These are phyloP conservation scores for Terrapene triunguis DNA, from an alignment of 2,113 vertebrate genomes.

Conservation along the genomic window DNA sequence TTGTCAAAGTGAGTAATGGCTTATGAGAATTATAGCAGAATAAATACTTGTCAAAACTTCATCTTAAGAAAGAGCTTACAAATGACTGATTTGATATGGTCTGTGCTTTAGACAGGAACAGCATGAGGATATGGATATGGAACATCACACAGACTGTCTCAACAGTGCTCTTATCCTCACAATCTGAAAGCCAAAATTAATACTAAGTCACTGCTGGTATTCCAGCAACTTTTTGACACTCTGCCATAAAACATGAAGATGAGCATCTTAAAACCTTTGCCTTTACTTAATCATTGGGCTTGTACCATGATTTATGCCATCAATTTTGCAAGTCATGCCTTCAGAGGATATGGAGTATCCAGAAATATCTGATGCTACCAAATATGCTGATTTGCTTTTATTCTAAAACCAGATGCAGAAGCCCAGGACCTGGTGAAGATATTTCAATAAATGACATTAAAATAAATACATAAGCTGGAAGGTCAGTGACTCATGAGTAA, in stretches of 20 bases:
- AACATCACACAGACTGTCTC: background rate
- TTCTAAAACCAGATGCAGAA: background rate
- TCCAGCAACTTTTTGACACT: background rate
- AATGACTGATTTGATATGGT: background rate
- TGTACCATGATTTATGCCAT: background rate
- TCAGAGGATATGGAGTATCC: background rate
- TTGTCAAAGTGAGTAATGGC: conserved; percentile 6
- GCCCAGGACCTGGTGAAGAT: background rate
- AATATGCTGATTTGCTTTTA: background rate
- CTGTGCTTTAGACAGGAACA: background rate
- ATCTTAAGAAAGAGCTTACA: background rate
- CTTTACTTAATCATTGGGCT: background rate
- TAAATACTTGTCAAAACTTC: background rate
- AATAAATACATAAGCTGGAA: background rate
- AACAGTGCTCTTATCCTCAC: background rate
- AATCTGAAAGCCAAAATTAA: background rate
- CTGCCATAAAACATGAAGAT: fast-evolving
- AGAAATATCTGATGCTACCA: background rate
- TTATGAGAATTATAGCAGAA: background rate
- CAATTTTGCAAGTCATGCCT: conserved; percentile 1
- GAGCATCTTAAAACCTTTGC: background rate
- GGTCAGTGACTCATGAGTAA: background rate
- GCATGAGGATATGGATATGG: background rate
- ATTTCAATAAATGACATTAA: background rate
- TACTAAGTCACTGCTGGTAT: background rate